Evolutionary conservation across 2,113 vertebrate genomes (phyloP).

Genomic region (Phoenicopterus ruber): DNA sequence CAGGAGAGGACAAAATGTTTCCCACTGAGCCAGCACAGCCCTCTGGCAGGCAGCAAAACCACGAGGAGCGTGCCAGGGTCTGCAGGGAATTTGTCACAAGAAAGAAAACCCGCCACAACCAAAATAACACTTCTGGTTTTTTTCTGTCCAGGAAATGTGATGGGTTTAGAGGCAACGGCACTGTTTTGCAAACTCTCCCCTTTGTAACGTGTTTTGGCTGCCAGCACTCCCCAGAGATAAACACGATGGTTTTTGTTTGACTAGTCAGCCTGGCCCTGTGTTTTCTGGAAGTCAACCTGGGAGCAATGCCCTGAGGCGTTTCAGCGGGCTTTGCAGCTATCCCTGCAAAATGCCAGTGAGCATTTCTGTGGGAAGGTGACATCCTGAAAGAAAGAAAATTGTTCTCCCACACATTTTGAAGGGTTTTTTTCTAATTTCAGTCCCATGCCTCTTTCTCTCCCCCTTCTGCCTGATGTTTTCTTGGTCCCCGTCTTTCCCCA

Average conservation of each 20-base stretch:
- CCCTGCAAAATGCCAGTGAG: background rate
- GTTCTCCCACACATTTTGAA: background rate
- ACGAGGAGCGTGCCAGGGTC: background rate
- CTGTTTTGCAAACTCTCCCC: constrained; percentile 17
- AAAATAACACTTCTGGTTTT: background rate
- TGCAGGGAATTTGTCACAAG: background rate
- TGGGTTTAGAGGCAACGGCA: background rate
- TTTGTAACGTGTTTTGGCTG: background rate
- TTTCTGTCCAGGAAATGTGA: background rate
- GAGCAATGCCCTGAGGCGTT: background rate
- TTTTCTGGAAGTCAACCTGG: background rate
- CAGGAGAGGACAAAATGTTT: background rate
- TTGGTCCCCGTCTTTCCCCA: background rate
- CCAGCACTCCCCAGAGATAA: background rate
- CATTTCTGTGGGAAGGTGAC: background rate
- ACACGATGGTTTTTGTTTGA: background rate
- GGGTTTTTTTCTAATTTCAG: background rate
- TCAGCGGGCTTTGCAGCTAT: background rate
- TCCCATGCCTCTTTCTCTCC: background rate
- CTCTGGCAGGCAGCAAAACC: background rate
- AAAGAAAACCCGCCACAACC: background rate
- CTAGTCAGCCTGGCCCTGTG: background rate
- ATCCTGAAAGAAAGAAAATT: background rate
- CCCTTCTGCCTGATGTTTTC: background rate
- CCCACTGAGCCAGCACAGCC: background rate